phyloP scores from a whole-genome alignment of 1,140 invertebrate genomes.

The Drosophila malerkotliana region DNA sequence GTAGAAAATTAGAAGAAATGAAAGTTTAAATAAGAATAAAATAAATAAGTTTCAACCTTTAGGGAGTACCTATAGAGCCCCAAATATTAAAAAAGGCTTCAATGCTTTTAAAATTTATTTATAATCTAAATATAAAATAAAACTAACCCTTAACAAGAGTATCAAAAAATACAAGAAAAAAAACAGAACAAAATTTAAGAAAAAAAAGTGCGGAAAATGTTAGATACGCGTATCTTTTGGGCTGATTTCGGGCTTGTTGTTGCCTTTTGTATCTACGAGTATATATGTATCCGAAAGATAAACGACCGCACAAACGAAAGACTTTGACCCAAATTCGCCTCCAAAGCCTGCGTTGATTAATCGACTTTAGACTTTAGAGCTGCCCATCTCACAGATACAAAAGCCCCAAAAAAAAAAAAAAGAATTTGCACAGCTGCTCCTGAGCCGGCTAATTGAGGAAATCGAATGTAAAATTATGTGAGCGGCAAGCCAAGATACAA shows the following conservation, averaged over 20 bases:
- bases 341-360: conserved; percentile 67
- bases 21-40: too few relatives aligned
- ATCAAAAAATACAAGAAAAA: not conserved
- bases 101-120: not conserved
- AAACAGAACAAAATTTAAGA: not conserved
- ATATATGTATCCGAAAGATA: conserved; percentile 28
- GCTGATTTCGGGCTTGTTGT: conserved; percentile 28
- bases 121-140: too few relatives aligned
- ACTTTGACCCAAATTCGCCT: conserved; percentile 64
- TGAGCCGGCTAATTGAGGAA: conserved; percentile 70
- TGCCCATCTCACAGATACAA: conserved; percentile 59
- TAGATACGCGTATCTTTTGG: conserved; percentile 36
- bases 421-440: conserved; percentile 47
- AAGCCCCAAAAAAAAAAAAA: not conserved
- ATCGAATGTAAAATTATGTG: conserved; percentile 78
- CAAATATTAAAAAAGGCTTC: too few relatives aligned
- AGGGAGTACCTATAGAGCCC: too few relatives aligned
- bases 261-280: not conserved
- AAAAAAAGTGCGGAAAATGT: conserved; percentile 2
- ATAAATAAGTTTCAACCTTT: too few relatives aligned
- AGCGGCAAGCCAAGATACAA: conserved; percentile 18
- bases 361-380: conserved; percentile 40
- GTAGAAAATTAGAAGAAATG: too few relatives aligned
- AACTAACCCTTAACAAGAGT: not conserved
- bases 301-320: conserved; percentile 45